Percentiles rank a stretch among this genome's conserved stretches.
Evolutionary conservation across 2,797 vertebrate species (phyloP).

Genomic region (Salarias fasciatus): DNA sequence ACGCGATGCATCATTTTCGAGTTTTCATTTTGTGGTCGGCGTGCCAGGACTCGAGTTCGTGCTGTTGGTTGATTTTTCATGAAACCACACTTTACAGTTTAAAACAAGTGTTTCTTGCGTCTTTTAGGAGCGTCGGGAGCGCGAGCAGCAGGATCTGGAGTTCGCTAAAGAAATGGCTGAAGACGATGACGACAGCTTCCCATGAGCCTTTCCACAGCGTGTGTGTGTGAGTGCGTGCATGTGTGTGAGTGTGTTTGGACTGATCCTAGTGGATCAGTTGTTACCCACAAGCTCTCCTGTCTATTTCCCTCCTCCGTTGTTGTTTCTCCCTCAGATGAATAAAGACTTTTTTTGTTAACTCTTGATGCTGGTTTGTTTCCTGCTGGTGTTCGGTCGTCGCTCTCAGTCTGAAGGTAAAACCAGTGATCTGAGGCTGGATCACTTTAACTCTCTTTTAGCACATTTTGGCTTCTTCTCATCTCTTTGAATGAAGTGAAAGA

Average conservation of each 20-base stretch:
- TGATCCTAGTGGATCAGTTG: conserved; percentile 30
- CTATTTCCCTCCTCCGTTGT: conserved; percentile 6
- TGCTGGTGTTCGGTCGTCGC: too few species aligned
- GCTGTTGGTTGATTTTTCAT: too few species aligned
- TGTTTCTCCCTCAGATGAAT: conserved; percentile 23
- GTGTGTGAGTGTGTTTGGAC: neutral
- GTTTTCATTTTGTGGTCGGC: too few species aligned
- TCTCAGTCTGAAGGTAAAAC: too few species aligned
- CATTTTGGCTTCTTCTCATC: too few species aligned
- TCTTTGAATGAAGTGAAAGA: too few species aligned
- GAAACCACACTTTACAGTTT: too few species aligned
- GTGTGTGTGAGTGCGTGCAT: conserved; percentile 32
- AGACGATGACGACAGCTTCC: conserved; percentile 96
- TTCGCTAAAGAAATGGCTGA: conserved; percentile 99
- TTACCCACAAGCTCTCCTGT: conserved; percentile 48
- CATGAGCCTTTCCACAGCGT: conserved; percentile 76
- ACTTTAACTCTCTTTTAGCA: too few species aligned
- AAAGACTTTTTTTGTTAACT: conserved; percentile 21
- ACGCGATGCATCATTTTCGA: too few species aligned
- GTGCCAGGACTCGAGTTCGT: too few species aligned
- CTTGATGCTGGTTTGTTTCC: neutral
- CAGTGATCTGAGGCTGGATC: too few species aligned
- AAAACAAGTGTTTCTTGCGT: neutral
- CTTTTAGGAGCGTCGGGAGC: conserved; percentile 91
- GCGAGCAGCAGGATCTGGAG: conserved; percentile 97